These are phyloP conservation scores for Seira sanloemensis DNA, from an alignment of 2,888 invertebrate genomes.

Conservation along the genomic window DNA sequence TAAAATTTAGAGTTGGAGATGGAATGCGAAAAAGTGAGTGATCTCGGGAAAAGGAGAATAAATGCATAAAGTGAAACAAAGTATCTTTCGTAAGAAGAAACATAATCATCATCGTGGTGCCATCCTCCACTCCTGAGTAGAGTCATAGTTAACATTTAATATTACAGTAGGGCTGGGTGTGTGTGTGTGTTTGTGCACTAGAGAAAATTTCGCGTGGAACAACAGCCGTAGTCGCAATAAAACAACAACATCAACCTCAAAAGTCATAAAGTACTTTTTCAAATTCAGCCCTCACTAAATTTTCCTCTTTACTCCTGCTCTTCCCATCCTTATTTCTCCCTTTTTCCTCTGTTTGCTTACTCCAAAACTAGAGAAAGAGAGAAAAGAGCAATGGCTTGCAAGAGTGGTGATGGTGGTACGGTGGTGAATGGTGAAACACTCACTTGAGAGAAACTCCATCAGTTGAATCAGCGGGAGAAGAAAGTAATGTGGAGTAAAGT, in stretches of 20 bases:
- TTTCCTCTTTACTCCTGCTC: slow-evolving; percentile 22
- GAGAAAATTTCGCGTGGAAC: neutral
- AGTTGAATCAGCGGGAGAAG: slow-evolving; percentile 26
- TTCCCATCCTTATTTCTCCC: neutral
- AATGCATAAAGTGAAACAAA: slow-evolving; percentile 6
- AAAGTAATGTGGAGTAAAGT: slow-evolving; percentile 7
- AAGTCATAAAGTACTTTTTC: slow-evolving; percentile 59
- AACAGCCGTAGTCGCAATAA: neutral
- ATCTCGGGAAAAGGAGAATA: neutral
- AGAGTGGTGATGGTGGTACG: neutral
- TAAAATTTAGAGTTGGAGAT: no score
- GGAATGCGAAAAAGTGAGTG: neutral
- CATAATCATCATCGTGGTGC: no score
- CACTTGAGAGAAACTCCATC: slow-evolving; percentile 22
- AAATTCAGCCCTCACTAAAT: slow-evolving; percentile 58
- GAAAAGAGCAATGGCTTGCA: slow-evolving; percentile 3
- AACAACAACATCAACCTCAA: slow-evolving; percentile 35
- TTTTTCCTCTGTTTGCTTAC: slow-evolving; percentile 12
- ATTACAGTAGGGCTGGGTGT: neutral
- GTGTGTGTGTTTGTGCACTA: neutral
- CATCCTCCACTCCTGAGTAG: neutral
- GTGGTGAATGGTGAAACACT: slow-evolving; percentile 24
- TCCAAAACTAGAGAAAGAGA: neutral
- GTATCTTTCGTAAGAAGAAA: neutral
- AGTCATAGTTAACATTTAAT: slow-evolving; percentile 1